phyloP scores from a whole-genome alignment of 2,113 vertebrate species.

The Isurus oxyrinchus region DNA sequence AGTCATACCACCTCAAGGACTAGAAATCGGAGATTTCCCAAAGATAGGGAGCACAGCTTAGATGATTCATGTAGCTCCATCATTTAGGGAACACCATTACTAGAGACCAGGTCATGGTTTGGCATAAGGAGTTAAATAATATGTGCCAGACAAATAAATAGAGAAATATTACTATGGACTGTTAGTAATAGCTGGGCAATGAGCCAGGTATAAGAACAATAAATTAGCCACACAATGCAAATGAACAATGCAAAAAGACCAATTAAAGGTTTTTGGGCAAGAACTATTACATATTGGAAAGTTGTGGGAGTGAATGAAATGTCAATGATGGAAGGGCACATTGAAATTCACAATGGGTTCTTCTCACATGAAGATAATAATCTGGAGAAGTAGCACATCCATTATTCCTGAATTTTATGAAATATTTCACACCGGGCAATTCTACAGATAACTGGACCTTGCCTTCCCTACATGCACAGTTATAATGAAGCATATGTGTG shows the following conservation, averaged over 20 bases:
- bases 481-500: neutral
- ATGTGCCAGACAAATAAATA: neutral
- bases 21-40: neutral
- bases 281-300: neutral
- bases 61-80: too few species aligned
- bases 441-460: conserved; percentile 12
- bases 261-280: neutral
- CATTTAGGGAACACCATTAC: neutral
- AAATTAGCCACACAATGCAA: neutral
- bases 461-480: neutral
- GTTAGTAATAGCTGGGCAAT: neutral
- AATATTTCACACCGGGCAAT: neutral
- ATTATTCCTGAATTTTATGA: neutral
- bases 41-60: neutral
- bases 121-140: neutral
- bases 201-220: neutral
- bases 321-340: neutral
- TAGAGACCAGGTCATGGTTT: neutral
- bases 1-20: neutral
- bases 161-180: neutral
- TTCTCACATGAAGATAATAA: neutral
- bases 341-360: neutral
- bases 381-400: neutral
- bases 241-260: neutral
- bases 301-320: neutral